Evolutionary conservation across 2,113 vertebrate species (phyloP), one percentile per base, ranked within the genome.

Genomic region (Cnemophilus loriae): DNA sequence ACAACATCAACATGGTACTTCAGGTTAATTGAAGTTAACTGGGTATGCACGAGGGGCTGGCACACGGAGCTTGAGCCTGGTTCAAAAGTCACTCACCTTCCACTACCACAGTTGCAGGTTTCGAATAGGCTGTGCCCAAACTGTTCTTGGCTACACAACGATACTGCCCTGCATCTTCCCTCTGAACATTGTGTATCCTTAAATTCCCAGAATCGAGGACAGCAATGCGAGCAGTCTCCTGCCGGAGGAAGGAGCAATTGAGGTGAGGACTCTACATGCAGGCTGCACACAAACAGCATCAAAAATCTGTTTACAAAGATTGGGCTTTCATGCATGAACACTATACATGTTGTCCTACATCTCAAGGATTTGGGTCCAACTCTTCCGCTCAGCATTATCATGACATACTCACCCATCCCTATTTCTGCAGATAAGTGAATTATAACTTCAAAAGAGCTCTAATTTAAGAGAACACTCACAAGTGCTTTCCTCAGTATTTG

Each of bases 101-200:
- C 26, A 99, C 99, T 75, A 99, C 98, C 90, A 99, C 98, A 14
- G 96, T 98, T 81, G 98, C 99, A 4, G 98, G 97, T 95, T 98
- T 99, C 4, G 99, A 99, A 95, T 99, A 99, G 30, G 98, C 98
- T 32, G 98, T 98, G 37, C 99, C 99, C n/a, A 99, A 98, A 96
- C 99, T 99, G 97, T 99, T 99, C 92, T 98, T 99, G 55, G 99
- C 99, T 90, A 99, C 97, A 83, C 99, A 99, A 15, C 99, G 98
- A 90, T 99, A 99, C 26, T 99, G 98, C 33, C 99, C 99, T 32
- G 98, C 99, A 37, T 99, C 99, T 97, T 99, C 98, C 92, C 98
- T 99, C 96, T 99, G 98, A 68, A 99, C 98, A 24, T 98, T 99
- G 64, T 99, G 99, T 86, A 99, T 99, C 97, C 99, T 99, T 97